These are phyloP conservation scores for Agrilus planipennis DNA, from an alignment of 1,140 invertebrate species.

Conservation along the genomic window DNA sequence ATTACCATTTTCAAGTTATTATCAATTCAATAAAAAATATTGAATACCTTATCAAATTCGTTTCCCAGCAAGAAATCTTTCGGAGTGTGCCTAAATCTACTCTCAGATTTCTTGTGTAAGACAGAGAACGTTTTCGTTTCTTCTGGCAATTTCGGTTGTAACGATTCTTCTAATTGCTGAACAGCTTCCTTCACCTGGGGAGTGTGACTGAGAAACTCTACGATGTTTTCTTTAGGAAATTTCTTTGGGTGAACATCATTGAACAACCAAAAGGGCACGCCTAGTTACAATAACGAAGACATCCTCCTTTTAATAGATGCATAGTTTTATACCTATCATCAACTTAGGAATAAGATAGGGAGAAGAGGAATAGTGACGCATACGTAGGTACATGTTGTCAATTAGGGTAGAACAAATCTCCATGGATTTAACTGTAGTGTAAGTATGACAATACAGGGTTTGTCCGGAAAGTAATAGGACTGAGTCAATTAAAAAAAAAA, in stretches of 20 bases:
- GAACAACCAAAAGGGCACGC: constrained; percentile 9
- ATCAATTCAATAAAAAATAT: no score
- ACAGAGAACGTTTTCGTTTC: constrained; percentile 7
- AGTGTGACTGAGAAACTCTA: constrained; percentile 1
- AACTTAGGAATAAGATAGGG: background rate
- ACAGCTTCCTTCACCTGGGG: constrained; percentile 6
- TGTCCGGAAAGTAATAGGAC: no score
- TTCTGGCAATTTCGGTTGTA: constrained; percentile 2
- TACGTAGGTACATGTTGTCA: no score
- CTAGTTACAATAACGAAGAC: background rate
- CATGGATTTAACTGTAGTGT: no score
- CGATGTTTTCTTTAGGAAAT: background rate
- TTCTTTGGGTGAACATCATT: background rate
- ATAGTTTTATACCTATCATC: background rate
- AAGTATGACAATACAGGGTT: no score
- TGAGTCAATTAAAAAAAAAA: no score
- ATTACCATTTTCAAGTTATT: background rate
- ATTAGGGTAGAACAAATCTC: no score
- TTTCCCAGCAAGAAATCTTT: constrained; percentile 11
- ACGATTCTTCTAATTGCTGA: background rate
- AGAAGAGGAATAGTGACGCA: no score
- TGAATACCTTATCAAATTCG: no score
- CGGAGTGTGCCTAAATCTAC: constrained; percentile 3
- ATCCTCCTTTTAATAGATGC: background rate
- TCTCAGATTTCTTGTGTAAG: constrained; percentile 4